Evolutionary conservation across 1,140 invertebrate genomes (phyloP), one percentile per base, ranked within the genome.

Genomic region (Caenorhabditis inopinata): DNA sequence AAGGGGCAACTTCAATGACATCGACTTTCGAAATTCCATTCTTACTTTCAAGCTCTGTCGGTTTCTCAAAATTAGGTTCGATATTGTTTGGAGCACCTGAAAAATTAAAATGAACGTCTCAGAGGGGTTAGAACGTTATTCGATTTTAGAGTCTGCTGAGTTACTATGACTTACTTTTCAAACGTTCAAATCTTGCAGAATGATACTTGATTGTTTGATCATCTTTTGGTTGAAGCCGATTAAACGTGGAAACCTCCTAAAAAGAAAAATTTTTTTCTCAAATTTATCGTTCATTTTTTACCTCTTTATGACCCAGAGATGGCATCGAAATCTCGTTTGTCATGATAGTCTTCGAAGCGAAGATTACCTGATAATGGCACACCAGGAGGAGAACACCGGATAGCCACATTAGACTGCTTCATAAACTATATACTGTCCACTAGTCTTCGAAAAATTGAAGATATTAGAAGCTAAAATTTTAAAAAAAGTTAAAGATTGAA

Each of bases 251-350:
- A 68, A 42, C 58, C n/a, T 12, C 32, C 58, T 68, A 68, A 68
- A 68, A 23, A 68, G 58, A 68, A 68, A 38, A 68, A 68, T 68
- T 32, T 68, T 68, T 68, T 68, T 42, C 5, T 16, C 38, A 9
- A 7, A 0, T 18, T 5, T 68, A 68, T 68, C 58, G 58, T 68
- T 68, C 38, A 68, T 68, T 29, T 58, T 32, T 58, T 32, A 68
- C 58, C 58, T 68, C 58, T 68, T 68, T 68, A 68, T 68, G 58
- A 68, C 58, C 58, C 12, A 68, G 58, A 21, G 58, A 68, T 68
- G 58, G 58, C 58, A 68, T 68, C 4, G 58, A 68, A 68, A 68
- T 68, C 58, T 68, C 58, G 58, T 68, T 68, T 68, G 58, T 68
- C 58, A 42, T 68, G 58, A 68, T 68, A 32, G 58, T 68, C 58